These are phyloP conservation scores for Cosmopolites sordidus DNA, from an alignment of 2,888 invertebrate species.

Conservation along the genomic window DNA sequence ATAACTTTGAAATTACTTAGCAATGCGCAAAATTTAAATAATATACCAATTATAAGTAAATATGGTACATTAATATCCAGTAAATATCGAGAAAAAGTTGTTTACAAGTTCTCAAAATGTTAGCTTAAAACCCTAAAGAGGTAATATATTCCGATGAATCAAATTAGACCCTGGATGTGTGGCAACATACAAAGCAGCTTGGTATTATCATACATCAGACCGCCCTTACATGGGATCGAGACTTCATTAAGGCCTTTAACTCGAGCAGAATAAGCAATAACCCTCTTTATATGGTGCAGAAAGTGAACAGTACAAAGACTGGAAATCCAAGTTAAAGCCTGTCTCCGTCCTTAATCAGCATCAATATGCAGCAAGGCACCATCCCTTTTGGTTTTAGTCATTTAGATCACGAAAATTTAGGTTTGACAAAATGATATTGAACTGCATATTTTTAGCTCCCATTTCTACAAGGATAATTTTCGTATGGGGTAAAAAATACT, in stretches of 20 bases:
- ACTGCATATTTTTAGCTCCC: too few relatives aligned
- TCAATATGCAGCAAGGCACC: slow-evolving; percentile 24
- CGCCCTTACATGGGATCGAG: slow-evolving; percentile 16
- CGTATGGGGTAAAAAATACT: too few relatives aligned
- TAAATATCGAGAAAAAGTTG: too few relatives aligned
- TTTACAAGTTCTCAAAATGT: too few relatives aligned
- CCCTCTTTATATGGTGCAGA: slow-evolving; percentile 19
- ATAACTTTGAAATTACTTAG: too few relatives aligned
- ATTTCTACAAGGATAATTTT: too few relatives aligned
- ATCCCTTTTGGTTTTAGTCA: slow-evolving; percentile 15
- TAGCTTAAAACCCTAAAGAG: neutral
- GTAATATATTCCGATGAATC: slow-evolving; percentile 6
- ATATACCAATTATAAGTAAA: too few relatives aligned
- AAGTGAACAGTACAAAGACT: slow-evolving; percentile 22
- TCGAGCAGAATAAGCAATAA: slow-evolving; percentile 24
- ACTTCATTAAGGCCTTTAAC: slow-evolving; percentile 23
- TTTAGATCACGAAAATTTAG: neutral
- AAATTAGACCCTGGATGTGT: slow-evolving; percentile 16
- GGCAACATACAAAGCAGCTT: slow-evolving; percentile 15
- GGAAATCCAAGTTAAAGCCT: slow-evolving; percentile 22
- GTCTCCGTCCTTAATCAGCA: slow-evolving; percentile 24
- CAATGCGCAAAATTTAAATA: too few relatives aligned
- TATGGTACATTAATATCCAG: too few relatives aligned
- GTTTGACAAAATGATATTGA: neutral
- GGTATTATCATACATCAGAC: slow-evolving; percentile 21